Conservation (phyloP, 2,797 vertebrate genomes). For the Onychomys arenicola region DNA sequence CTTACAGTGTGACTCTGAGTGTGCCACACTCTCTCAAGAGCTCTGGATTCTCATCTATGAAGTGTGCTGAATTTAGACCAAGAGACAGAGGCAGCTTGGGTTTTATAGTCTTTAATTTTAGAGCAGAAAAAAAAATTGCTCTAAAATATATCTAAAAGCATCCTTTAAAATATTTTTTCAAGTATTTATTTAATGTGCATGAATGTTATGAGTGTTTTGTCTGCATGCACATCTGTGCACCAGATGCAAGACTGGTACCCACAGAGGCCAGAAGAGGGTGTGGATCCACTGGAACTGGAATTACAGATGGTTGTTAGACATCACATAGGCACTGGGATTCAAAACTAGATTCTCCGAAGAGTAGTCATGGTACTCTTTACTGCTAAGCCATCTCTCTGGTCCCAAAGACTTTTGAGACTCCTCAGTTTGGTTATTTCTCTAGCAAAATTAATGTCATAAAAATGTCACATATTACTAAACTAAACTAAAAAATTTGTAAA, state of each 20-base stretch:
- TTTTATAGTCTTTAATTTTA: background rate
- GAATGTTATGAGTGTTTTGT: background rate
- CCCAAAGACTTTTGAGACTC: background rate
- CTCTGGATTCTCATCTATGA: background rate
- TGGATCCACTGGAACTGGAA: background rate
- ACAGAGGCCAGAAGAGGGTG: background rate
- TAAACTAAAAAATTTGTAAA: background rate
- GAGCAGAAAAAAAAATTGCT: background rate
- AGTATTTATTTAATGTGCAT: background rate
- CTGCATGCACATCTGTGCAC: background rate
- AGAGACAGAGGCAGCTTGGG: background rate
- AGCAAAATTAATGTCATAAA: slow-evolving; percentile 44
- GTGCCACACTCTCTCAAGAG: background rate
- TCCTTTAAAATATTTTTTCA: background rate
- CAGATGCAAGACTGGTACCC: background rate
- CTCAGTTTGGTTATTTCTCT: slow-evolving; percentile 29
- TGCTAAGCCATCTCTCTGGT: no score
- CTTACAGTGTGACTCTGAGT: background rate
- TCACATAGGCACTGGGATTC: background rate
- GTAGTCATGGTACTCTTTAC: no score
- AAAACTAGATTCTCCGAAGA: background rate
- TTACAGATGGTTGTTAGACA: no score
- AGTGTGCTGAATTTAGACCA: background rate
- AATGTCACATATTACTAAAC: background rate
- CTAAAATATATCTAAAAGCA: background rate